phyloP scores from a whole-genome alignment of 2,888 invertebrate genomes.

The Metacarcinus magister region DNA sequence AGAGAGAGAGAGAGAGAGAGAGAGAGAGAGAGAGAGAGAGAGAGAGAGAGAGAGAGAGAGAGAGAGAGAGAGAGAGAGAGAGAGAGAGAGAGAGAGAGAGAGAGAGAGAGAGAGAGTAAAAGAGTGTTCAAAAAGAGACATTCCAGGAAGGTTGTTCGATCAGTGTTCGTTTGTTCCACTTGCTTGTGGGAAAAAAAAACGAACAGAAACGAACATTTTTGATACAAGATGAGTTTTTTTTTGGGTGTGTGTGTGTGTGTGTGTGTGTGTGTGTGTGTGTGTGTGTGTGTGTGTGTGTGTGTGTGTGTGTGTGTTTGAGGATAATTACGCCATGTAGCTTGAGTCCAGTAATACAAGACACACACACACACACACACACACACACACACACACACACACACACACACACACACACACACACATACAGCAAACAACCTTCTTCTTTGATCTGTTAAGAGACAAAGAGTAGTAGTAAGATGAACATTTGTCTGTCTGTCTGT shows the following conservation, averaged over 20 bases:
- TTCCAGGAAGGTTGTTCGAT: no score
- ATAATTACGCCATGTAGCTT: not conserved
- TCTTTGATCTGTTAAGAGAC: not conserved
- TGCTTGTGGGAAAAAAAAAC: no score
- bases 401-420: not conserved
- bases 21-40: no score
- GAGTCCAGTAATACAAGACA: not conserved
- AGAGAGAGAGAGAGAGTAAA: no score
- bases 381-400: conserved; percentile 40
- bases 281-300: conserved; percentile 26
- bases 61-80: no score
- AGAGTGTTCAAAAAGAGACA: no score
- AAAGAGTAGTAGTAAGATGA: not conserved
- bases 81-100: no score
- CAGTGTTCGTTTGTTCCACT: no score
- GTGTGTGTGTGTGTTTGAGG: not conserved
- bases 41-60: no score
- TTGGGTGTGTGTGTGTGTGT: not conserved
- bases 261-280: not conserved
- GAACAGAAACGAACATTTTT: not conserved
- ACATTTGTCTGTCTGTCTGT: not conserved
- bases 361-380: conserved; percentile 48
- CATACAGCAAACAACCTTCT: not conserved
- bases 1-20: no score
- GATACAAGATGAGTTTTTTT: not conserved